These are phyloP conservation scores for Drosophila gaucha DNA, from an alignment of 2,888 invertebrate genomes.

Conservation along the genomic window DNA sequence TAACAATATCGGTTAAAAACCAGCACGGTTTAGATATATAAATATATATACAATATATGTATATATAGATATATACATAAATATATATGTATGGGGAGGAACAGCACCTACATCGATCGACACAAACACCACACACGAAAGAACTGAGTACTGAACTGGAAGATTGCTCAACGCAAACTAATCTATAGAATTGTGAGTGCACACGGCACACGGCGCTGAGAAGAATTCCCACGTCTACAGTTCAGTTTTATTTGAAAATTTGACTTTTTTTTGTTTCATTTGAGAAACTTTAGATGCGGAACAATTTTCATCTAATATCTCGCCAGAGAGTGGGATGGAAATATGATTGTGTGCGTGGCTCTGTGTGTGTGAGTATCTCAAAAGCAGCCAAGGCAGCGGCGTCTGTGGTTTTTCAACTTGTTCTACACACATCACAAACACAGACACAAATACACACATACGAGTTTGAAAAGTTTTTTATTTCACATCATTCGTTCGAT, in stretches of 20 bases:
- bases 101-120: constrained; percentile 68
- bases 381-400: constrained; percentile 39
- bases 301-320: constrained; percentile 70
- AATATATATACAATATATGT: constrained; percentile 3
- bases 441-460: constrained; percentile 9
- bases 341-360: constrained; percentile 54
- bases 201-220: constrained; percentile 70
- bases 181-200: constrained; percentile 80
- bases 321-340: constrained; percentile 76
- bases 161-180: constrained; percentile 82
- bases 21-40: constrained; percentile 11
- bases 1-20: constrained; percentile 58
- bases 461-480: constrained; percentile 47
- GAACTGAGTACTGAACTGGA: constrained; percentile 77
- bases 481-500: constrained; percentile 33
- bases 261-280: constrained; percentile 44
- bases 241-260: constrained; percentile 25
- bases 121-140: constrained; percentile 71
- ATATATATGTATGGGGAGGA: constrained; percentile 7
- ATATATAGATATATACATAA: constrained; percentile 16
- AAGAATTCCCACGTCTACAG: constrained; percentile 38
- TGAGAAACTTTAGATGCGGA: constrained; percentile 78
- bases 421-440: constrained; percentile 28
- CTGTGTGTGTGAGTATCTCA: constrained; percentile 20
- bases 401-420: constrained; percentile 61